A percentile compares a stretch with the other conserved stretches of the same genome.
Conservation (phyloP, 2,797 vertebrate genomes). For the Atherinosoma microstoma region DNA sequence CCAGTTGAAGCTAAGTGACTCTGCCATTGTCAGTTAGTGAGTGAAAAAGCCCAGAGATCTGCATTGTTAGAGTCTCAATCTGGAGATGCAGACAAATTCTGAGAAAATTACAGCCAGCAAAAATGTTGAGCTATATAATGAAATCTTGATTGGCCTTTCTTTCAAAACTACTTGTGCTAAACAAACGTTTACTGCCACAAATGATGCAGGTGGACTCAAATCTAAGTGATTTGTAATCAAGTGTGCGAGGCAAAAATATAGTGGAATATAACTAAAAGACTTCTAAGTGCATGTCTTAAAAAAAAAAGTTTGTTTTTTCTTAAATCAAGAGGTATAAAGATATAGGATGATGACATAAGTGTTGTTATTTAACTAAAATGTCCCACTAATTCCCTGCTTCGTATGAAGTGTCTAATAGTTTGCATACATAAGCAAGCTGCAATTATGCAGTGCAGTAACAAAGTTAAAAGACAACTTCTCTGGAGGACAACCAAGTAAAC, state of each 20-base stretch:
- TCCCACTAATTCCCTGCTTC: conserved; percentile 10
- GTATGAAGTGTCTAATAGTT: conserved; percentile 28
- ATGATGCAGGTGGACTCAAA: conserved; percentile 6
- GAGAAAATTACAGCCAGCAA: conserved; percentile 36
- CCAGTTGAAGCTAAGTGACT: conserved; percentile 47
- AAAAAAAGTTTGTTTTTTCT: conserved; percentile 7
- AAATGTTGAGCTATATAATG: conserved; percentile 21
- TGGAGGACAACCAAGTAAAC: conserved; percentile 57
- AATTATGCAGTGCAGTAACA: conserved; percentile 41
- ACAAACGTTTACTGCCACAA: conserved; percentile 1
- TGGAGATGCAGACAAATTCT: conserved; percentile 30
- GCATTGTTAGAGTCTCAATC: conserved; percentile 21
- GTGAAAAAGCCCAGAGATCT: conserved; percentile 9
- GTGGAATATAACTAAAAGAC: neutral
- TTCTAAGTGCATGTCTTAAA: conserved; percentile 18
- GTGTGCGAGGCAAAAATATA: conserved; percentile 17
- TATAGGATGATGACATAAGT: conserved; percentile 1
- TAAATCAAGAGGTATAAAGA: conserved; percentile 5
- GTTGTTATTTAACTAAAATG: conserved; percentile 23
- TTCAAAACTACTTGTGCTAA: conserved; percentile 15
- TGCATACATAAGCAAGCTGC: conserved; percentile 31
- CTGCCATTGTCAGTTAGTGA: conserved; percentile 24
- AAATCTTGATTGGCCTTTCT: conserved; percentile 24
- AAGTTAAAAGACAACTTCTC: conserved; percentile 54
- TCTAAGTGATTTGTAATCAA: conserved; percentile 8